Base-by-base conservation (phyloP, 2,113 vertebrate species). In the Microtus pennsylvanicus region DNA sequence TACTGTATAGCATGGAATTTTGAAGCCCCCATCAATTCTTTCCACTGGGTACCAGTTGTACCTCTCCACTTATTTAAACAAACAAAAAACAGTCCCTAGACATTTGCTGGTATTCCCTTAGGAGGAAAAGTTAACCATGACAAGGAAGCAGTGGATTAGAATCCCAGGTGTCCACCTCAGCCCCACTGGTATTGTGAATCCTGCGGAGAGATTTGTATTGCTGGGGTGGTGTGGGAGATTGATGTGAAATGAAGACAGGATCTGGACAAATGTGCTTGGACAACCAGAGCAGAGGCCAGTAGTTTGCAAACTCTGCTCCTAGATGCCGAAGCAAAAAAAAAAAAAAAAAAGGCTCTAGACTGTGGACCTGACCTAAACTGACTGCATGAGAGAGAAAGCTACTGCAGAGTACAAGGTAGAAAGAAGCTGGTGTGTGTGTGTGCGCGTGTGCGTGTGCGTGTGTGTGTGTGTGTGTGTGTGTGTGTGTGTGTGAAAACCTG, bases 351-450 rank as follows among this genome's bases (percentile, higher is more conserved):
- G 21, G 38, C 3, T 38, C 21, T 70, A 81, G 91, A 5, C 33
- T 80, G 33, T 7, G 24, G 30, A 47, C 11, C 5, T 83, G 5
- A 74, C 11, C 63, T 24, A 16, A 22, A 13, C 7, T 3, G 0
- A 10, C 1, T 33, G 10, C 0, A 5, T 19, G 45, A 63, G 24
- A n/a, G 6, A 47, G 38, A 3, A 5, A 50, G 50, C 50, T 50
- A 50, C 50, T 13, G 0, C n/a, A 2, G 22, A 72, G 13, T 0
- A 19, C 13, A 26, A 17, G 16, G 16, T 21, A 50, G 21, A 42
- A 88, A 50, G n/a, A 80, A 80, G 35, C 5, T 65, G 55, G 7
- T 5, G 7, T 19, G 38, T 8, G 70, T 55, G 14, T 55, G 52
- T 16, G 14, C 16, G 52, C 42, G 42, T 42, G 42, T 3, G 42